Base-by-base conservation (phyloP, 1,140 invertebrate species). In the Stegodyphus mimosarum region DNA sequence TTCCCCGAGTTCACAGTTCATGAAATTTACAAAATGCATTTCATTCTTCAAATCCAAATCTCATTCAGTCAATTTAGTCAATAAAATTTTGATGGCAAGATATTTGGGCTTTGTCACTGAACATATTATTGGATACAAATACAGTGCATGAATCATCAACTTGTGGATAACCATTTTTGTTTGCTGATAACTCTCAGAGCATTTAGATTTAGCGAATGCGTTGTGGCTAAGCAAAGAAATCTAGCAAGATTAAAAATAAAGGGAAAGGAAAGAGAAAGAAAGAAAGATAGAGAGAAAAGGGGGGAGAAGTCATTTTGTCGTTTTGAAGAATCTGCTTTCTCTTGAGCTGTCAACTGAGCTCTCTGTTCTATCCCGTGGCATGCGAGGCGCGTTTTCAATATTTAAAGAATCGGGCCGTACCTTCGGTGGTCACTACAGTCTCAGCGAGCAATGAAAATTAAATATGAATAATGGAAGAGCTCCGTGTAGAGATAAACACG, bases 401-500 rank as follows among this genome's bases (percentile, higher is more conserved):
- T 84, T 84, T 84, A 84, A 84, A 76, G 81, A 84, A 67, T 76
- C 72, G 52, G 71, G 64, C 81, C 73, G 49, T 84, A 75, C 81
- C 81, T 84, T 55, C 60, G 73, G 63, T 84, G 81, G 81, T 84
- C 81, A 84, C 72, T 84, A 70, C 81, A 7, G 64, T 7, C 64
- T 67, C 15, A 15, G 64, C 72, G 63, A 76, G 81, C 81, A 84
- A 84, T 84, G 81, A 84, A 84, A 84, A 84, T 84, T 84, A 84
- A 84, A 84, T 84, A 84, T 84, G 81, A 84, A 84, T 84, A 75
- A 84, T 84, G 81, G 81, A 84, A 63, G 15, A 84, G 81, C 60
- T 51, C 53, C 73, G 81, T 74, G 71, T 83, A 70, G 72, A 84
- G 81, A 84, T 84, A 84, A 84, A 84, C 81, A 84, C 79, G 79